Evolutionary conservation across 2,888 invertebrate species (phyloP).

Genomic region (Hirtodrosophila alboralis): DNA sequence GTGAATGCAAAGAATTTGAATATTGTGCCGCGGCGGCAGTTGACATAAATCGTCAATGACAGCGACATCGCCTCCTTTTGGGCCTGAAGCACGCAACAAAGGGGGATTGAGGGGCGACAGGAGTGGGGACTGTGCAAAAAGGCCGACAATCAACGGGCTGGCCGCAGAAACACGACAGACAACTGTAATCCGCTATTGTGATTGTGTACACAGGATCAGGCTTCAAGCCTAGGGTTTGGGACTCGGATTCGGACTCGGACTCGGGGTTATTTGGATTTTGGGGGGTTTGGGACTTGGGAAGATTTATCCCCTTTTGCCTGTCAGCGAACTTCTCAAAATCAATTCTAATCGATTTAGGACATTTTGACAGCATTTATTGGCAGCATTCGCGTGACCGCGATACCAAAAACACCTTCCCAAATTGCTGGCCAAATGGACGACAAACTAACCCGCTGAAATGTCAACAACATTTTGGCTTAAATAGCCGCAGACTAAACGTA

Average conservation of each 20-base stretch:
- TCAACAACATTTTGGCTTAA: conserved; percentile 73
- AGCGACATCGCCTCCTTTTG: conserved; percentile 80
- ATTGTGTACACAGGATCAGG: conserved; percentile 40
- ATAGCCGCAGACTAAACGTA: conserved; percentile 34
- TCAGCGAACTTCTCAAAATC: conserved; percentile 73
- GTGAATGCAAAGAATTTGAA: conserved; percentile 83
- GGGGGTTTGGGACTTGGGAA: conserved; percentile 24
- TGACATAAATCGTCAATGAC: conserved; percentile 83
- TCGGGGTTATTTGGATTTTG: not conserved
- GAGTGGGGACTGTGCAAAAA: conserved; percentile 44
- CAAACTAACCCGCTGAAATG: conserved; percentile 45
- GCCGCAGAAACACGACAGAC: conserved; percentile 76
- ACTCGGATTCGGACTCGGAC: not conserved
- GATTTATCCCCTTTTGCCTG: conserved; percentile 46
- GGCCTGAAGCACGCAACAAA: conserved; percentile 68
- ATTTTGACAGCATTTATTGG: conserved; percentile 80
- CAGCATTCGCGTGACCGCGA: conserved; percentile 75
- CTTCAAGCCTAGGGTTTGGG: not conserved
- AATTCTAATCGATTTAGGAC: conserved; percentile 81
- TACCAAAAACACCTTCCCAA: conserved; percentile 66
- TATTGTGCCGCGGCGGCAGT: conserved; percentile 77
- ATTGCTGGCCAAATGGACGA: conserved; percentile 17
- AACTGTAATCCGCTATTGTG: conserved; percentile 78
- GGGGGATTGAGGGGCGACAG: conserved; percentile 7
- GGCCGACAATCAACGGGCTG: conserved; percentile 51